Base-by-base conservation (phyloP, 1,140 invertebrate genomes). In the Drosophila nigromelanica region DNA sequence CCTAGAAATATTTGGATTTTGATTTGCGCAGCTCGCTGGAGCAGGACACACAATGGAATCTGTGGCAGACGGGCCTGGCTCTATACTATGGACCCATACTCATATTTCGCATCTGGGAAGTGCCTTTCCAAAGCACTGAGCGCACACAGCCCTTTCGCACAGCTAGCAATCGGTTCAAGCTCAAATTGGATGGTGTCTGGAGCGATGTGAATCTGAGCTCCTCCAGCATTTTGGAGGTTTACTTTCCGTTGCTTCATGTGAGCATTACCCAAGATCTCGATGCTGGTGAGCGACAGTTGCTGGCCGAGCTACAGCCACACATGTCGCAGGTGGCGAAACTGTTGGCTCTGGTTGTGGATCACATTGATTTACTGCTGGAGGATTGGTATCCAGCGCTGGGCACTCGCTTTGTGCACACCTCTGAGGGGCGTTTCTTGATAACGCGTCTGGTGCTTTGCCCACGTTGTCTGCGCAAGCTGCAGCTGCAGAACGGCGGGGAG, bases 351-450 rank as follows among this genome's bases (percentile, higher is more conserved):
- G 95, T 98, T n/a, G 97, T 99, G 0, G 98, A 99, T 91, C 98
- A 99, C 90, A 97, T 99, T 78, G 99, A 99, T 91, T 96, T 98
- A 54, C 92, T 99, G 21, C 92, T 99, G 0, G 99, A 99, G 92
- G 99, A 99, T 92, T 99, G 99, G 98, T 99, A 98, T 93, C 98
- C 98, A 0, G 97, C 97, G 0, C 93, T 98, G 47, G 96, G 98
- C 5, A 99, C 98, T 1, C 94, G 98, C 45, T 99, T 99, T 93
- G 97, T 98, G 1, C 99, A 99, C 90, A 99, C 98, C 0, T 98
- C 98, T 0, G 98, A 99, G 91, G 99, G 99, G 1, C 95, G 97
- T 73, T 97, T 99, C 90, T 92, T 99, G 24, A 97, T 99, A 8
- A 99, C 98, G 0, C 93, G 99, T n/a, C 89, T 99, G 15, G 96